Evolutionary conservation across 2,888 invertebrate species (phyloP).

Genomic region (Himalopsyche tibetana): DNA sequence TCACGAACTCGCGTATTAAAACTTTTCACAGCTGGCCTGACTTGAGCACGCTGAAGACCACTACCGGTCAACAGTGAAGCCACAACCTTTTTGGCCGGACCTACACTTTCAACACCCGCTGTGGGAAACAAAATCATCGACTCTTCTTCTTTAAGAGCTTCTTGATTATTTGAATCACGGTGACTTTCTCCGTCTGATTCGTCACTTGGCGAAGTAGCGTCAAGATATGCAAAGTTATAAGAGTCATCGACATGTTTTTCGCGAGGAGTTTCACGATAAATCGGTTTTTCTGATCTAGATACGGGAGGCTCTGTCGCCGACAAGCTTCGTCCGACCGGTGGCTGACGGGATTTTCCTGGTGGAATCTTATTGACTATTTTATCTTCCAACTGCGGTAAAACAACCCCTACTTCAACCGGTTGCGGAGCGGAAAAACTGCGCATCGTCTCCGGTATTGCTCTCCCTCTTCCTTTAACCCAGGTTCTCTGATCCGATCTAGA

Average conservation of each 20-base stretch:
- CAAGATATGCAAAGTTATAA: slow-evolving; percentile 63
- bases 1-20: slow-evolving; percentile 66
- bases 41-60: slow-evolving; percentile 72
- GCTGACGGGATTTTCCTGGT: background rate
- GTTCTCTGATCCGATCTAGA: slow-evolving; percentile 49
- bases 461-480: slow-evolving; percentile 50
- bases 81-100: slow-evolving; percentile 71
- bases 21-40: slow-evolving; percentile 71
- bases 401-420: slow-evolving; percentile 36
- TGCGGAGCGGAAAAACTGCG: slow-evolving; percentile 64
- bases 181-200: slow-evolving; percentile 54
- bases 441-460: slow-evolving; percentile 53
- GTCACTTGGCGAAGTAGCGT: slow-evolving; percentile 65
- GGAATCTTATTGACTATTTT: background rate
- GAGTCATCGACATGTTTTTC: slow-evolving; percentile 51
- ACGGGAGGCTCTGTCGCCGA: slow-evolving; percentile 58
- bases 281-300: background rate
- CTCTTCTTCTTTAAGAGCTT: slow-evolving; percentile 39
- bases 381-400: background rate
- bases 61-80: slow-evolving; percentile 73
- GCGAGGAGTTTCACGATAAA: slow-evolving; percentile 26
- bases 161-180: background rate
- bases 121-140: background rate
- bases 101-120: slow-evolving; percentile 42
- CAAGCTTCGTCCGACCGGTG: slow-evolving; percentile 56